Conservation (phyloP, 2,888 invertebrate genomes). For the Nephrotoma guestfalica region DNA sequence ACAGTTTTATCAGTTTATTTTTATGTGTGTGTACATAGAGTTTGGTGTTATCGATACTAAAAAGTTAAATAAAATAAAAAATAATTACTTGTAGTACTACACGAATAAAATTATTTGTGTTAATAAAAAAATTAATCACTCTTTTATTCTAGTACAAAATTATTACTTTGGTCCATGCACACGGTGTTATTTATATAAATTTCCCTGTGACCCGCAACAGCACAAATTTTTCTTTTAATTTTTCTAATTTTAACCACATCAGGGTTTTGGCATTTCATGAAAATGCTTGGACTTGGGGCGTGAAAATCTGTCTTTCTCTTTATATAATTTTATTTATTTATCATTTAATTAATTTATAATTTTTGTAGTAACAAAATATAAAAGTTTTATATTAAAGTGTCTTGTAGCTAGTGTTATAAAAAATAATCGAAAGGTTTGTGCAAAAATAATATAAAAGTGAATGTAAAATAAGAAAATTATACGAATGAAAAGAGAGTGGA, state of each 20-base stretch:
- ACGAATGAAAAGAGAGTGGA: not conserved
- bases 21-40: not conserved
- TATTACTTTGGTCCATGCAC: not conserved
- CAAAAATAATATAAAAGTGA: not conserved
- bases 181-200: not conserved
- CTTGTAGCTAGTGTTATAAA: not conserved
- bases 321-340: not conserved
- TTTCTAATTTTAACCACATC: slow-evolving; percentile 6
- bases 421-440: not conserved
- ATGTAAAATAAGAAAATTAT: not conserved
- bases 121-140: not conserved
- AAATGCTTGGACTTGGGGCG: not conserved
- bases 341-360: not conserved
- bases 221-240: not conserved
- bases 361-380: not conserved
- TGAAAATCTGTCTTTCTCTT: not conserved
- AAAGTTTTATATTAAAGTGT: not conserved
- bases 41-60: not conserved
- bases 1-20: not conserved
- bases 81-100: not conserved
- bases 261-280: slow-evolving; percentile 4
- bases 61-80: not conserved
- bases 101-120: not conserved
- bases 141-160: not conserved
- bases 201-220: not conserved